Conservation (phyloP, 2,113 vertebrate genomes). For the Hippocampus zosterae region DNA sequence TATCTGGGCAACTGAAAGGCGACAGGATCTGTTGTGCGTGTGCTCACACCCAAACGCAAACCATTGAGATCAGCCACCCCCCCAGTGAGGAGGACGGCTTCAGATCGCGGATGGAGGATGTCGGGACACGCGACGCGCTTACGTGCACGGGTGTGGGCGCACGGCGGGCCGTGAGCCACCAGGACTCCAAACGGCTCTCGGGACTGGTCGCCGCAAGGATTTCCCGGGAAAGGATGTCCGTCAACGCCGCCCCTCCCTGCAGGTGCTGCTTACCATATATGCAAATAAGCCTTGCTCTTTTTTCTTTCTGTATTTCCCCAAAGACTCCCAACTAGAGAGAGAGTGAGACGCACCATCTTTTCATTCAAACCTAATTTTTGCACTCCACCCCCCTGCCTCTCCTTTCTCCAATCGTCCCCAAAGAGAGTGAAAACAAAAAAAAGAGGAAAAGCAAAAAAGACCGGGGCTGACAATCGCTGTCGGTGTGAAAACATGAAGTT, state of each 20-base stretch:
- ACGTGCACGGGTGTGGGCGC: background rate
- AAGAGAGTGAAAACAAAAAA: conserved; percentile 13
- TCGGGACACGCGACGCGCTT: no score
- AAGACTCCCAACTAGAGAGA: conserved; percentile 50
- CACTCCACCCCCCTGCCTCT: conserved; percentile 41
- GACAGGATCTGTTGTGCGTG: conserved; percentile 7
- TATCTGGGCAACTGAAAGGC: conserved; percentile 85
- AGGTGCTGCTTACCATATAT: conserved; percentile 81
- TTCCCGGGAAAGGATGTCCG: conserved; percentile 47
- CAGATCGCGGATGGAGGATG: no score
- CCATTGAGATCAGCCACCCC: no score
- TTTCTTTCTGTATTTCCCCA: conserved; percentile 49
- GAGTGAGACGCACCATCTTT: conserved; percentile 17
- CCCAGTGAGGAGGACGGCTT: no score
- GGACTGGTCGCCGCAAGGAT: background rate
- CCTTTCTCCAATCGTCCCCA: background rate
- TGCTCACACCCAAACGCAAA: background rate
- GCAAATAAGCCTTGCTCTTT: conserved; percentile 71
- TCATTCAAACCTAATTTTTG: conserved; percentile 52
- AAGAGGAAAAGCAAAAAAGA: conserved; percentile 25
- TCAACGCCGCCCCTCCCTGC: conserved; percentile 56
- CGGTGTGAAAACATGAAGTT: conserved; percentile 35
- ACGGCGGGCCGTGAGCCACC: background rate
- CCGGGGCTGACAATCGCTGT: conserved; percentile 66
- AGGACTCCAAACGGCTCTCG: conserved; percentile 32